A percentile compares a stretch with the other conserved stretches of the same genome.
Conservation (phyloP, 2,113 vertebrate genomes). For the Geococcyx californianus region DNA sequence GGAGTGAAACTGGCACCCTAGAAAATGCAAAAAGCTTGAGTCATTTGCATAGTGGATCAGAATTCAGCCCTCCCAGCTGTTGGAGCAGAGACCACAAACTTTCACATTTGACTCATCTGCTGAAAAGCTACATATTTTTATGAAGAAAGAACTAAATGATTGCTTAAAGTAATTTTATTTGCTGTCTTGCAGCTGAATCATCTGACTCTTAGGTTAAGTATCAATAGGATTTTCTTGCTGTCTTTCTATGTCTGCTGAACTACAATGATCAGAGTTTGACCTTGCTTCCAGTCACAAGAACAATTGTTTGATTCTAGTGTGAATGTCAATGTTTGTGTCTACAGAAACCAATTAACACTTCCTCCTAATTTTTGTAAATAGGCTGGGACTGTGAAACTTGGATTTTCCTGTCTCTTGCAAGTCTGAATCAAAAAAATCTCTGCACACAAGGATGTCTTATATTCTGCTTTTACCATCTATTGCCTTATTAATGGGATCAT, state of each 20-base stretch:
- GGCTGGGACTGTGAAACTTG: neutral
- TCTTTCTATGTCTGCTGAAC: neutral
- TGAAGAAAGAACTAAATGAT: conserved; percentile 8
- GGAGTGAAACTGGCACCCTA: neutral
- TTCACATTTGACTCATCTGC: conserved; percentile 51
- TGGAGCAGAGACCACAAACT: conserved; percentile 27
- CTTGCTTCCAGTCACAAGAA: neutral
- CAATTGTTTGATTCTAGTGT: conserved; percentile 1
- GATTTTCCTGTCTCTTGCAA: conserved; percentile 17
- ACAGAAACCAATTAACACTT: conserved; percentile 43
- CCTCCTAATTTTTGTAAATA: conserved; percentile 29
- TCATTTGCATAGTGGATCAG: conserved; percentile 37
- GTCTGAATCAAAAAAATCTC: conserved; percentile 28
- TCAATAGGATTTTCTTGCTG: neutral
- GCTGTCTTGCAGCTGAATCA: neutral
- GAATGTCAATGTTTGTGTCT: conserved; percentile 2
- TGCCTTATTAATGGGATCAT: neutral
- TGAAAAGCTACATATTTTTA: conserved; percentile 23
- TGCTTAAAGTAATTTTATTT: conserved; percentile 25
- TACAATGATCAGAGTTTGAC: neutral
- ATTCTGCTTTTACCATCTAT: neutral
- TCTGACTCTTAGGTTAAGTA: neutral
- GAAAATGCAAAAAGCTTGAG: conserved; percentile 27
- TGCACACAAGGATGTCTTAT: neutral
- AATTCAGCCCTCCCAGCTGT: neutral